These are phyloP conservation scores for Minunthozetes semirufus DNA, from an alignment of 2,888 invertebrate genomes.

Conservation along the genomic window DNA sequence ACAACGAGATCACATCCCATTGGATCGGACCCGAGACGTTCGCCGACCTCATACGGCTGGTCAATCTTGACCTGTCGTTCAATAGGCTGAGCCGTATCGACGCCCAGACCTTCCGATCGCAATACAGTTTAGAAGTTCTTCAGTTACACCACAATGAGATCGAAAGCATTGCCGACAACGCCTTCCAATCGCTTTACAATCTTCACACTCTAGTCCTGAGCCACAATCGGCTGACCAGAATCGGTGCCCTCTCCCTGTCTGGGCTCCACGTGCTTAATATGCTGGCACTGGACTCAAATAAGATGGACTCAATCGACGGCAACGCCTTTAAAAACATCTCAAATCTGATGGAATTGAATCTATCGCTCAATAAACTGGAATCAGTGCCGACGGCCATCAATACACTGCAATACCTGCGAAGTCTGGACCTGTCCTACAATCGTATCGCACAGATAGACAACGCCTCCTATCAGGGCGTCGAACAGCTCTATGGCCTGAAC, in stretches of 20 bases:
- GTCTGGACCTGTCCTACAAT: slow-evolving; percentile 87
- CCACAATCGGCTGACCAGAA: slow-evolving; percentile 68
- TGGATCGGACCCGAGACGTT: slow-evolving; percentile 83
- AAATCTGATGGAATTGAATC: slow-evolving; percentile 77
- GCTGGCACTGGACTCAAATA: slow-evolving; percentile 75
- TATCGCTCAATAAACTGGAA: slow-evolving; percentile 76
- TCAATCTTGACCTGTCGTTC: slow-evolving; percentile 73
- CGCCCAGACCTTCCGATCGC: slow-evolving; percentile 72
- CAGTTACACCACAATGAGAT: slow-evolving; percentile 77
- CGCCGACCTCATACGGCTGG: slow-evolving; percentile 75
- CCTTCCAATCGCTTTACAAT: slow-evolving; percentile 84
- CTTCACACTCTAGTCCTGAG: slow-evolving; percentile 79
- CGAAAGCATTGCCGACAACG: slow-evolving; percentile 74
- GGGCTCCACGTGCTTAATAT: slow-evolving; percentile 78
- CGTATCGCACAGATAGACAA: slow-evolving; percentile 71
- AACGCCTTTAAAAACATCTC: slow-evolving; percentile 85
- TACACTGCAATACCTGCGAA: slow-evolving; percentile 75
- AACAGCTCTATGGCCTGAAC: slow-evolving; percentile 76
- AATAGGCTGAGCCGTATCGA: slow-evolving; percentile 73
- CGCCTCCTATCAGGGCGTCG: slow-evolving; percentile 73
- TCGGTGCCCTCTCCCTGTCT: slow-evolving; percentile 79
- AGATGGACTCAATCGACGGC: slow-evolving; percentile 72
- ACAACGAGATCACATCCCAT: slow-evolving; percentile 70
- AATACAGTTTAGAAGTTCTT: slow-evolving; percentile 75
- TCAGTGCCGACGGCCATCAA: slow-evolving; percentile 72